A percentile compares a stretch with the other conserved stretches of the same genome.
These are phyloP conservation scores for Clarias gariepinus DNA, from an alignment of 2,113 vertebrate species.

Conservation along the genomic window DNA sequence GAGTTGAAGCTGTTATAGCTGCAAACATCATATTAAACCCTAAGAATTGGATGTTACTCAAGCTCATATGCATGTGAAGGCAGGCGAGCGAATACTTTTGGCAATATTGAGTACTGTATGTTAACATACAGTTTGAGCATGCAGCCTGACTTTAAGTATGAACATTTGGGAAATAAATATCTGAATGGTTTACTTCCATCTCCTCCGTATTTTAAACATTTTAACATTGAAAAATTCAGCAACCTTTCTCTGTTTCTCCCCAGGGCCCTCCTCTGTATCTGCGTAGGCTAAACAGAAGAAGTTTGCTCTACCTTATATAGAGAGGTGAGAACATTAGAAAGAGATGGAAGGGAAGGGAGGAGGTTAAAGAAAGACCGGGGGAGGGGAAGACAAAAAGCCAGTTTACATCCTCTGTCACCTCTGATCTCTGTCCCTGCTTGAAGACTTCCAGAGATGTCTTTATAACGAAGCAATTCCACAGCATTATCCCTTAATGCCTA, in stretches of 20 bases:
- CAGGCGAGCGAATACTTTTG: no score
- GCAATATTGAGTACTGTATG: no score
- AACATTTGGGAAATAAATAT: neutral
- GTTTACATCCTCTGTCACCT: conserved; percentile 51
- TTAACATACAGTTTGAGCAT: no score
- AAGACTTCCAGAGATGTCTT: conserved; percentile 43
- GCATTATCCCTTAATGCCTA: conserved; percentile 16
- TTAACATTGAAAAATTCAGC: neutral
- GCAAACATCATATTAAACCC: no score
- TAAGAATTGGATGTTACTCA: no score
- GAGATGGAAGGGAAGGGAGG: neutral
- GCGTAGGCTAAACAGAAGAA: conserved; percentile 2
- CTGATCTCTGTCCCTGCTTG: conserved; percentile 28
- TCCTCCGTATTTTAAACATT: neutral
- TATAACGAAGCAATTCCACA: conserved; percentile 29
- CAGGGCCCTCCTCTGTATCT: neutral
- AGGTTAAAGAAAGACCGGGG: neutral
- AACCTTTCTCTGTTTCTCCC: neutral
- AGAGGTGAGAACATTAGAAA: conserved; percentile 52
- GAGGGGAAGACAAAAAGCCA: conserved; percentile 28
- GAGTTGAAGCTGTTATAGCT: no score
- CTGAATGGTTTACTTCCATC: neutral
- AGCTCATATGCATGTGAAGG: no score
- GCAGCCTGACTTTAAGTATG: neutral
- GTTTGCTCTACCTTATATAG: conserved; percentile 65